Evolutionary conservation across 2,797 vertebrate genomes (phyloP).

Genomic region (Calcarius lapponicus): DNA sequence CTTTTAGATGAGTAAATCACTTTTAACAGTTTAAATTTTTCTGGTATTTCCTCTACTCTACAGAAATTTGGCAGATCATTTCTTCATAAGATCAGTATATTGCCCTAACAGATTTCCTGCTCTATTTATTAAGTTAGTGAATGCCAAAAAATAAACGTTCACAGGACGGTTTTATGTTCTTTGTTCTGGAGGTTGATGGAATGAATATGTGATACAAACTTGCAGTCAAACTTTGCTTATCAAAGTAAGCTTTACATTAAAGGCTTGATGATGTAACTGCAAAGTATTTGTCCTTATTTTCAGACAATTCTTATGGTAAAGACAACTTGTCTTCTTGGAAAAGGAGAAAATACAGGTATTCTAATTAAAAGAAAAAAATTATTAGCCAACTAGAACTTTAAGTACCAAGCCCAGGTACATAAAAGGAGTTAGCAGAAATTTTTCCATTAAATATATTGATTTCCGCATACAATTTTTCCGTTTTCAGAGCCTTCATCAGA

Average conservation of each 20-base stretch:
- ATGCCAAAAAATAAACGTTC: conserved; percentile 12
- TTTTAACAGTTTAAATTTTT: conserved; percentile 51
- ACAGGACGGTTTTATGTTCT: neutral
- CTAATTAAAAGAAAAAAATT: neutral
- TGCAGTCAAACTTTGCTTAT: neutral
- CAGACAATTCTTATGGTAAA: neutral
- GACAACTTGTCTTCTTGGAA: neutral
- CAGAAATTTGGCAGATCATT: conserved; percentile 57
- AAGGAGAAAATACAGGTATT: neutral
- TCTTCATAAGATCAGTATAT: conserved; percentile 54
- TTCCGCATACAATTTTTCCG: neutral
- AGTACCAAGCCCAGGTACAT: neutral
- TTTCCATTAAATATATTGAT: neutral
- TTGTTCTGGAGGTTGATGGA: neutral
- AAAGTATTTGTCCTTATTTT: neutral
- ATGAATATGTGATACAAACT: conserved; percentile 30
- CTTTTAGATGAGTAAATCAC: conserved; percentile 42
- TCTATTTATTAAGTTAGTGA: conserved; percentile 45
- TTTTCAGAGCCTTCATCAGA: neutral
- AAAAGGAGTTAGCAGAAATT: neutral
- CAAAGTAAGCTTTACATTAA: conserved; percentile 10
- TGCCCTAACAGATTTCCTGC: conserved; percentile 48
- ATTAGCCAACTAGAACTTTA: neutral
- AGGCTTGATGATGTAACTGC: neutral
- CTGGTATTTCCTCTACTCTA: conserved; percentile 41